Conservation (phyloP, 2,888 invertebrate species). For the Stenichneumon culpator region DNA sequence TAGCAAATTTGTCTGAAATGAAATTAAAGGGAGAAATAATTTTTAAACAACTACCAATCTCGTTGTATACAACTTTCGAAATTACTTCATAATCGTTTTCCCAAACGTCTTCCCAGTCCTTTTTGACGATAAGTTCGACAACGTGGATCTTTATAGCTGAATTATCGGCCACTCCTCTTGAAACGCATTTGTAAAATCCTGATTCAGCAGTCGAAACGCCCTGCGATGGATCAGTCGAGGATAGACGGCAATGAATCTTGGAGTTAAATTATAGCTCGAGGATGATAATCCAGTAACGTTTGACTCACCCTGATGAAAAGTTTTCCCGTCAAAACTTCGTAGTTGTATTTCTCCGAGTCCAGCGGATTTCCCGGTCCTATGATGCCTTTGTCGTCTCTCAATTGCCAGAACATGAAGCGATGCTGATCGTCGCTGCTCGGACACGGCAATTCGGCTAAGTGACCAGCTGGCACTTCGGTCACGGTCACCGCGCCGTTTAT, state of each 20-base stretch:
- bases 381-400: slow-evolving; percentile 86
- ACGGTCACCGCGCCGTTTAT: slow-evolving; percentile 77
- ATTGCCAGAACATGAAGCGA: slow-evolving; percentile 90
- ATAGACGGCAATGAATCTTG: neutral
- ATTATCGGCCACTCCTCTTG: slow-evolving; percentile 87
- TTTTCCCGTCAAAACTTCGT: slow-evolving; percentile 90
- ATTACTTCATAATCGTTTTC: slow-evolving; percentile 84
- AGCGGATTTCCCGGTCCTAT: slow-evolving; percentile 89
- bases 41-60: neutral
- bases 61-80: neutral
- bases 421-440: slow-evolving; percentile 89
- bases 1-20: slow-evolving; percentile 79
- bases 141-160: slow-evolving; percentile 86
- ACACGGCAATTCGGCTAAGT: slow-evolving; percentile 88
- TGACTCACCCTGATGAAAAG: slow-evolving; percentile 88
- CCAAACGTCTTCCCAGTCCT: slow-evolving; percentile 83
- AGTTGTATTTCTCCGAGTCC: slow-evolving; percentile 89
- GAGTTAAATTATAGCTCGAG: neutral
- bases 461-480: slow-evolving; percentile 87
- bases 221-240: slow-evolving; percentile 81
- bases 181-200: slow-evolving; percentile 89
- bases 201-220: slow-evolving; percentile 88
- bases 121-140: slow-evolving; percentile 88
- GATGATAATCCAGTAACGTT: neutral
- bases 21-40: neutral